Base-by-base conservation (phyloP, 2,113 vertebrate genomes). In the Amphilophus citrinellus region DNA sequence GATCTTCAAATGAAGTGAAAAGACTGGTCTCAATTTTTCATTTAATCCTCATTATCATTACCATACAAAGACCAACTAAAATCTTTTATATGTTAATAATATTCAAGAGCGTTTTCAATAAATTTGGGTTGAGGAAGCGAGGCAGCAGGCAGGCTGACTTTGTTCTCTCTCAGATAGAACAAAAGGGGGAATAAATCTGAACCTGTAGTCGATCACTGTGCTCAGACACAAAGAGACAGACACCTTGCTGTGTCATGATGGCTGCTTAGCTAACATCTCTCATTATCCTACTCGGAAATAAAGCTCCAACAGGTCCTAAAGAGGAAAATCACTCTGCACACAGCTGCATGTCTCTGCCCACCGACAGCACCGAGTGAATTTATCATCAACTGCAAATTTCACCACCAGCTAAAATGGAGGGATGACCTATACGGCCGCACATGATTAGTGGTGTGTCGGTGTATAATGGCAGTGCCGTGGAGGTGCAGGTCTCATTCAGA, bases 181-280 rank as follows among this genome's bases (percentile, higher is more conserved):
- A 84, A 77, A 88, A 47, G 27, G 2, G 66, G 59, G 60, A 66
- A 81, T 82, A 77, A 87, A 90, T 84, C 84, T 76, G 82, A 44
- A 58, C 37, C 39, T 65, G 22, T 1, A 24, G 27, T 76, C 66
- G 18, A 82, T 90, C 68, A 71, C 44, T 82, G 79, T 32, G 58
- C 81, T 15, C 75, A 75, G 77, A 61, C 61, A 87, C 79, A 63
- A 44, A 82, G 76, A 84, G 39, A 44, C n/a, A 68, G 61, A 78
- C 63, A 14, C 13, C 30, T 79, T 2, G 39, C 39, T 86, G 57
- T 27, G 66, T 76, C 47, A 22, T 10, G 50, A 83, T 42, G 30
- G 66, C 82, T 56, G 76, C 77, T 83, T 79, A 84, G 35, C 58
- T 61, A 83, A 88, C 44, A 22, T 66, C 60, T 75, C 13, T 80